Evolutionary conservation across 2,797 vertebrate genomes (phyloP).

Genomic region (Galagoides demidoff): DNA sequence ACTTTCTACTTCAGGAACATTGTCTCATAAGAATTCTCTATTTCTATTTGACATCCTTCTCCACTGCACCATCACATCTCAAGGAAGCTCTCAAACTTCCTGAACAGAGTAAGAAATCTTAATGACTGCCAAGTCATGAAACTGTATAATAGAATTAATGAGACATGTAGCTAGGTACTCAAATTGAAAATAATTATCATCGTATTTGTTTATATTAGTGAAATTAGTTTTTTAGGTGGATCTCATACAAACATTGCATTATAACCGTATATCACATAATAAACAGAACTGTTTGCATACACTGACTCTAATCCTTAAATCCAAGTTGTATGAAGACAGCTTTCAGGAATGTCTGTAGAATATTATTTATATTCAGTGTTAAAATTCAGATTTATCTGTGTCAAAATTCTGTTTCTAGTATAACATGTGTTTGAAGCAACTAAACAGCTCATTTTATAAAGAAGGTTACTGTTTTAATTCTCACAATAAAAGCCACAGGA

Average conservation of each 20-base stretch:
- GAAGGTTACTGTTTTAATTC: neutral
- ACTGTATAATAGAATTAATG: neutral
- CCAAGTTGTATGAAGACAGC: neutral
- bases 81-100: neutral
- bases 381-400: neutral
- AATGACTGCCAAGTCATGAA: neutral
- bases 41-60: neutral
- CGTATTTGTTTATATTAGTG: neutral
- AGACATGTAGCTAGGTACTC: neutral
- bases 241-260: neutral
- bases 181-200: neutral
- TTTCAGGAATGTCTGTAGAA: neutral
- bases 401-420: neutral
- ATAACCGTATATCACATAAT: neutral
- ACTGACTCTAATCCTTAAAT: neutral
- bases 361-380: neutral
- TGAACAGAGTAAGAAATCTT: neutral
- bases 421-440: neutral
- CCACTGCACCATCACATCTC: neutral
- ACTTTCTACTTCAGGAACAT: neutral
- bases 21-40: neutral
- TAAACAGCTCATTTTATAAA: neutral
- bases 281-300: neutral
- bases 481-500: neutral
- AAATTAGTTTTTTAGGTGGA: neutral